Base-by-base conservation (phyloP, 2,888 invertebrate species). In the Agrilus mali region DNA sequence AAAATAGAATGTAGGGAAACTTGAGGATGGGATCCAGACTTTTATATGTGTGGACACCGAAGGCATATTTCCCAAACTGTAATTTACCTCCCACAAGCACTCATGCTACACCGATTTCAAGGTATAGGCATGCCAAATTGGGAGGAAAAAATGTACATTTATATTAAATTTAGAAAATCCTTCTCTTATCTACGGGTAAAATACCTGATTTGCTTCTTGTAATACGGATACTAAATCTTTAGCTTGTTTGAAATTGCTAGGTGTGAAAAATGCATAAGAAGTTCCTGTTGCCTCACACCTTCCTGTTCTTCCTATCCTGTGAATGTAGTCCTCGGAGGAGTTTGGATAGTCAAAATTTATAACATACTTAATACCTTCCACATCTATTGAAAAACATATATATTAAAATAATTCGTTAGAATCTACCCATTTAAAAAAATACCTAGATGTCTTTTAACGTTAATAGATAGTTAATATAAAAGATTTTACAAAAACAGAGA, bases 271-370 rank as follows among this genome's bases (percentile, higher is more conserved):
- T 4, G 96, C 95, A 66, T 95, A 96, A 0, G 96, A 94, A 6
- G 95, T 96, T 39, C 94, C 66, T 32, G 86, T 81, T 60, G 90
- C 89, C 60, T 90, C 87, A 57, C 90, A 88, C 52, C 96, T 82
- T 7, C 94, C 93, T 15, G 94, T 94, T 53, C 94, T 81, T 43
- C 82, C 94, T 67, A 97, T 97, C 55, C 96, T 80, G 66, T 97
- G 96, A 49, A 97, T 93, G 64, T 97, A 97, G 68, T 97, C 96
- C 68, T 97, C 97, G 12, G 93, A 92, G 43, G 92, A 92, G 63
- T 90, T 92, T 0, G 97, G 96, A 67, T 94, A 97, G 69, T 97
- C 97, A 66, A 82, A 96, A 68, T 97, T 97, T 55, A 97, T 90
- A 33, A 97, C 96, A 70, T 86, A 94, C 67, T 95, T 95, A 42